Percentiles rank a stretch among this genome's conserved stretches.
Conservation (phyloP, 2,797 vertebrate species). For the Alosa sapidissima region DNA sequence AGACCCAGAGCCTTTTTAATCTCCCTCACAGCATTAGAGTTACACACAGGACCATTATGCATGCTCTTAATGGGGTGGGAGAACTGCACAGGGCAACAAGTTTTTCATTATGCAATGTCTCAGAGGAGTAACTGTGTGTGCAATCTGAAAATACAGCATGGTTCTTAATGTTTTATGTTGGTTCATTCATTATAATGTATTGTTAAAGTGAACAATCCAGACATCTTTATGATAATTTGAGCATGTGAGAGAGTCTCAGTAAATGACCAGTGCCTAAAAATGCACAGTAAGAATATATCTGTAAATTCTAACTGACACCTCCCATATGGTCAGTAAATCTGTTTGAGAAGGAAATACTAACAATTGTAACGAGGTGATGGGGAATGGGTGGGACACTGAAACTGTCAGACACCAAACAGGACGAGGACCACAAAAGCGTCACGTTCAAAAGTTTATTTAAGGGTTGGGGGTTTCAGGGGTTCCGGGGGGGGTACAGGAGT, state of each 20-base stretch:
- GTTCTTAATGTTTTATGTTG: neutral
- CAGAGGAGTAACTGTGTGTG: neutral
- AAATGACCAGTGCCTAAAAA: neutral
- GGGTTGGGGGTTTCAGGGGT: too few relatives aligned
- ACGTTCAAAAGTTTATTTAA: too few relatives aligned
- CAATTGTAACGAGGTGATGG: neutral
- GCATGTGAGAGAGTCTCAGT: too few relatives aligned
- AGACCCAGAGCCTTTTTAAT: conserved; percentile 1
- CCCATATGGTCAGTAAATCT: neutral
- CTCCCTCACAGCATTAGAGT: neutral
- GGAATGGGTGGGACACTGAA: neutral
- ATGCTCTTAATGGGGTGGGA: neutral
- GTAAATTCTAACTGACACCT: neutral
- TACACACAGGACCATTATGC: neutral
- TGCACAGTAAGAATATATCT: neutral
- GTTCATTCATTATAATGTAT: neutral
- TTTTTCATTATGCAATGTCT: neutral
- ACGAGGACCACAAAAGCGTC: too few relatives aligned
- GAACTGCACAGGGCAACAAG: neutral
- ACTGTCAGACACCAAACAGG: too few relatives aligned
- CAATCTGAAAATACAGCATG: neutral
- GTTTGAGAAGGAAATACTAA: neutral
- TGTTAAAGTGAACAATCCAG: neutral
- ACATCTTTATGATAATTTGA: too few relatives aligned
- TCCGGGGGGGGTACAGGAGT: too few relatives aligned